These are phyloP conservation scores for Orchestia grillus DNA, from an alignment of 1,140 invertebrate species.

Conservation along the genomic window DNA sequence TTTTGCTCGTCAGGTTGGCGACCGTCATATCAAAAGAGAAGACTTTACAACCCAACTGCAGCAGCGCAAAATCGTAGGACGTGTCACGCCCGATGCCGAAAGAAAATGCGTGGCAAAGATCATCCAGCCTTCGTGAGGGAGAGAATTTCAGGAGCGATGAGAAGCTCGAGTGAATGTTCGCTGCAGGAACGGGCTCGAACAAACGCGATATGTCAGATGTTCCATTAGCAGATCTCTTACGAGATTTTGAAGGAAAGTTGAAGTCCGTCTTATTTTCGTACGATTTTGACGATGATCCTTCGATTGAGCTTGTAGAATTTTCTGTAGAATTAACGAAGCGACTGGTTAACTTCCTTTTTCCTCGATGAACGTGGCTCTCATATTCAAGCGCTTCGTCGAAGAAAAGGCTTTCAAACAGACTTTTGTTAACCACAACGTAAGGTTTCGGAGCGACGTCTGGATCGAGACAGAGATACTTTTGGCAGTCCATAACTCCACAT, in stretches of 20 bases:
- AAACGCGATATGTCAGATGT: not conserved
- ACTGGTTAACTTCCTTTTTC: no score
- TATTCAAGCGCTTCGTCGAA: not conserved
- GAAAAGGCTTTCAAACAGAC: not conserved
- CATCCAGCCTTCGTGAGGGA: not conserved
- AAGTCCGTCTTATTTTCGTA: not conserved
- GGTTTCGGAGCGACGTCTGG: slow-evolving; percentile 59
- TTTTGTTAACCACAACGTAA: not conserved
- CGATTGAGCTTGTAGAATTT: not conserved
- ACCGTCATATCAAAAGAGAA: slow-evolving; percentile 69
- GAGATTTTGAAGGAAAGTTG: not conserved
- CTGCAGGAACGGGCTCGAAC: not conserved
- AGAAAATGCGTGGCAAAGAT: slow-evolving; percentile 66
- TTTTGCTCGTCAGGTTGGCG: slow-evolving; percentile 1
- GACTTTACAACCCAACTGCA: slow-evolving; percentile 67
- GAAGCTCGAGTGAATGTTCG: not conserved
- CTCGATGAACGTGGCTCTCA: not conserved
- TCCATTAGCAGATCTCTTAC: not conserved
- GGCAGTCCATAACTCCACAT: slow-evolving; percentile 62
- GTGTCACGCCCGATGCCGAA: slow-evolving; percentile 68
- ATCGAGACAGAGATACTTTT: slow-evolving; percentile 68
- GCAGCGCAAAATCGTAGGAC: slow-evolving; percentile 68
- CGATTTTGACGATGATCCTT: not conserved
- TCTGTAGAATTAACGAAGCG: not conserved
- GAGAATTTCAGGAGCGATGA: not conserved